Base-by-base conservation (phyloP, 2,113 vertebrate species). In the Ictalurus punctatus region DNA sequence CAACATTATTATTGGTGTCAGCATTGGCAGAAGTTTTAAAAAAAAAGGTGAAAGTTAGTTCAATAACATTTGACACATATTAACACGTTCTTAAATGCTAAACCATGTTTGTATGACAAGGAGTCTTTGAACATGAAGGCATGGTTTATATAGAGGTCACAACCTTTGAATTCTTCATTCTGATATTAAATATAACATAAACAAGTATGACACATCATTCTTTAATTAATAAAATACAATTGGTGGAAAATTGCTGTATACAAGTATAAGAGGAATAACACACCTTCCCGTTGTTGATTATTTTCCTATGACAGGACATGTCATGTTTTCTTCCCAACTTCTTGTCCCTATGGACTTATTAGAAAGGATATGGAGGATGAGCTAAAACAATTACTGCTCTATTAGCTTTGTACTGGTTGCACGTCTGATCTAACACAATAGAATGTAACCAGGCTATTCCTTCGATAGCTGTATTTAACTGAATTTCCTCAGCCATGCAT, bases 381-480 rank as follows among this genome's bases (percentile, higher is more conserved):
- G 92, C 90, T 93, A 93, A 94, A 95, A 94, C 93, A 94, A 94
- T 95, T 95, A 96, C 94, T 93, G 91, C 83, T 86, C 93, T 93
- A 94, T 95, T 95, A 94, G 93, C 93, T 94, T 94, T 94, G 91
- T 93, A 90, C 93, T 92, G 94, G 94, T 95, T 92, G 93, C 93
- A 92, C 93, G 94, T 92, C 91, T 93, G 94, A 92, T 93, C 92
- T 94, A 94, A 94, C 94, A 92, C 95, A 94, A 94, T 93, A 91
- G 92, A 92, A 94, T 94, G 94, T 92, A 95, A 95, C 94, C 93
- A 94, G 94, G 92, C 94, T 90, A 93, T 91, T 94, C 94, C 94
- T 95, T 93, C 93, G 92, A 95, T 93, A 94, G 94, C 94, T 90
- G 92, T 92, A 94, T 93, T 89, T 94, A 96, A 95, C 95, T 95